Evolutionary conservation across 2,113 vertebrate genomes (phyloP), one percentile per base, ranked within the genome.

Genomic region (Camelus bactrianus): DNA sequence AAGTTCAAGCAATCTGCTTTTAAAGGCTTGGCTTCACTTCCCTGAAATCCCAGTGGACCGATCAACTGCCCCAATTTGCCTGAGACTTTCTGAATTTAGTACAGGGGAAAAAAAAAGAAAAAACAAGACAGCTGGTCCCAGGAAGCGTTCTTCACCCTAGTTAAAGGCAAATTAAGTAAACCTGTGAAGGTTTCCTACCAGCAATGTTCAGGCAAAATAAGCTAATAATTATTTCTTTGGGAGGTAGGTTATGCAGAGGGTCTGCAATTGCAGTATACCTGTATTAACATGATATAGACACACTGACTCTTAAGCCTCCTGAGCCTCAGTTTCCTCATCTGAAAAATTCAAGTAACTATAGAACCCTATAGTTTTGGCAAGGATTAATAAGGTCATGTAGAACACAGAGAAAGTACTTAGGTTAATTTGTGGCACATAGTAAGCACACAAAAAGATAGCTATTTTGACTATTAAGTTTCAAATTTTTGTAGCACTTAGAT

Each of bases 111-210:
- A 80, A 76, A 72, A 75, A 64, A 80, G 70, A 72, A 75, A 75
- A 72, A 46, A 48, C 16, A 65, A 93, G 65, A 75, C 7, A 65
- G 24, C 6, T 60, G 24, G 6, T n/a, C 89, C 70, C 16, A 38
- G 65, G 50, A 82, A 95, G 42, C 26, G 81, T 58, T 76, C 30
- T 80, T 72, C n/a, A 95, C 65, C n/a, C 67, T 82, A 80, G 50
- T 35, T 89, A 94, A 77, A 77, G 67, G 28, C 38, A 94, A 81
- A 88, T 60, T 72, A 86, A 76, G 9, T 56, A 81, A 86, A 65
- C 65, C 60, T 77, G n/a, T 84, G 58, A 65, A 48, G 17, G 6
- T 16, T 46, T 94, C 7, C 42, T 30, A 72, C 56, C 60, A 84
- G 69, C 32, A 82, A 75, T 6, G 35, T 42, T 77, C 14, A 77